Evolutionary conservation across 2,888 invertebrate genomes (phyloP), one percentile per base, ranked within the genome.

Genomic region (Nipponacmea schrenckii): DNA sequence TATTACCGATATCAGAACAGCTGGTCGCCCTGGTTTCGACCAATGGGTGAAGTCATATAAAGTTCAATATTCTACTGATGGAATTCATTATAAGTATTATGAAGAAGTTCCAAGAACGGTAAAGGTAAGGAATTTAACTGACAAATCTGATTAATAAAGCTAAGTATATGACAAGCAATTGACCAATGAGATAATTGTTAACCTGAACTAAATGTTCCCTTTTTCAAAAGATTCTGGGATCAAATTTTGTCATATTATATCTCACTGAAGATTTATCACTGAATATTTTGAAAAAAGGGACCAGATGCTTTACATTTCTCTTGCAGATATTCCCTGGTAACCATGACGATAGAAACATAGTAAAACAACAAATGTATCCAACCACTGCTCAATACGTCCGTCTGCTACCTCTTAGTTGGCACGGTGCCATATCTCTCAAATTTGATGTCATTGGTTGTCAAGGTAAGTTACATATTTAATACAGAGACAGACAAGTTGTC

Each of bases 31-130:
- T 64, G 93, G 93, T 26, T 92, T 92, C 73, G 91, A 93, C 78
- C 92, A 94, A 83, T 95, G 94, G 94, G 94, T 95, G 1, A 92
- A 92, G 1, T 91, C 93, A 0, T 96, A 93, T 89, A 92, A 92
- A 81, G 90, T 96, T 0, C 89, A 92, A 81, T 95, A 94, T 89
- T 94, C 95, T 0, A 91, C 91, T 15, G 93, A 94, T 82, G 91
- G 93, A 0, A 89, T 90, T 31, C 91, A 91, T 0, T 95, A 95
- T 93, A 86, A 81, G 17, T 68, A 68, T 62, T 72, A 72, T 27
- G 68, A 68, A 62, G 64, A 68, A n/a, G 50, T 39, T 24, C 64
- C 71, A 10, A 68, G 67, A 45, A 44, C 62, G n/a, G 67, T 48
- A 15, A 67, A 67, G 63, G 71, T 71, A 63, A n/a, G 44, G n/a